Percentiles rank a stretch among this genome's conserved stretches.
phyloP scores from a whole-genome alignment of 2,797 vertebrate species.

The Tapirus indicus region DNA sequence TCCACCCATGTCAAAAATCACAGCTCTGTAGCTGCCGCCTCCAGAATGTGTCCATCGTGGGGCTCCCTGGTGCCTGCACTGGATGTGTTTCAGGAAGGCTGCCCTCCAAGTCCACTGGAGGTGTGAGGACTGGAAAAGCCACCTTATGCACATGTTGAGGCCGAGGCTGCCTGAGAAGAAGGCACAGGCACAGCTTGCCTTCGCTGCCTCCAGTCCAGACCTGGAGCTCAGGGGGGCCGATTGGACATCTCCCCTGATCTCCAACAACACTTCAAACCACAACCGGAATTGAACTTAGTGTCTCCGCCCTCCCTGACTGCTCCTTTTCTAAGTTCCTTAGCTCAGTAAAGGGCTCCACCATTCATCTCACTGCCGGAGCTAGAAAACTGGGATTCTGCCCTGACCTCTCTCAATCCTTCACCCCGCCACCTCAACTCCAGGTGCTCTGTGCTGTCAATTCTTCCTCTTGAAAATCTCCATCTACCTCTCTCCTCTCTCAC shows the following conservation, averaged over 20 bases:
- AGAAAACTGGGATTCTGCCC: background rate
- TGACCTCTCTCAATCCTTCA: background rate
- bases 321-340: background rate
- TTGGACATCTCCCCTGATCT: background rate
- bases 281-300: background rate
- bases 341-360: background rate
- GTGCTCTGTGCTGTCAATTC: background rate
- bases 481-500: background rate
- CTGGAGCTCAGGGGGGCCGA: background rate
- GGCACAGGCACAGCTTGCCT: background rate
- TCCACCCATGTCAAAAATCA: slow-evolving; percentile 90
- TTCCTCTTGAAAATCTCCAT: background rate
- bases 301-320: background rate
- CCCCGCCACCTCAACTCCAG: background rate
- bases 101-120: slow-evolving; percentile 18
- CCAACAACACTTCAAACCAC: background rate
- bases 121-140: background rate
- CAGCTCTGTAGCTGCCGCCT: slow-evolving; percentile 83
- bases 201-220: background rate
- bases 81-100: accelerated
- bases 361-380: background rate
- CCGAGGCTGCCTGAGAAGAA: slow-evolving; percentile 26
- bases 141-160: slow-evolving; percentile 75
- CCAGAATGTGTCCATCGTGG: background rate
- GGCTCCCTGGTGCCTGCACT: background rate